Percentiles rank a stretch among this genome's conserved stretches.
Evolutionary conservation across 1,140 invertebrate species (phyloP).

Genomic region (Harpegnathos saltator): DNA sequence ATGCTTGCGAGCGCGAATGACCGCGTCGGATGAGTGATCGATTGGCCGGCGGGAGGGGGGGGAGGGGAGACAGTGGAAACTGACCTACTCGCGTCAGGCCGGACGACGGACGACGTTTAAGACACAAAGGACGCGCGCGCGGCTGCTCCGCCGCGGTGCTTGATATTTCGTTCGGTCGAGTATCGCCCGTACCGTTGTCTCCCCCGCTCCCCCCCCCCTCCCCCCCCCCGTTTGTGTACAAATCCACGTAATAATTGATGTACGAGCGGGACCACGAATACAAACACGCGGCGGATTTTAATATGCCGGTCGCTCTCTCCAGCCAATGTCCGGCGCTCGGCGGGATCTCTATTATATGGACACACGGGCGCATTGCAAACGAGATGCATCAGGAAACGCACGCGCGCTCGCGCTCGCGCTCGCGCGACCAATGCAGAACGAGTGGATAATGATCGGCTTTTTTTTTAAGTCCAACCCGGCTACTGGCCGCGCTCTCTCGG

Average conservation of each 20-base stretch:
- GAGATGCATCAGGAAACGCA: constrained; percentile 73
- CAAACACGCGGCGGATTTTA: constrained; percentile 63
- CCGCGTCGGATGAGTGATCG: neutral
- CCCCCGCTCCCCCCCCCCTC: constrained; percentile 47
- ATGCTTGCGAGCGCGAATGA: neutral
- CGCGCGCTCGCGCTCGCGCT: too few relatives aligned
- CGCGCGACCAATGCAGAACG: constrained; percentile 71
- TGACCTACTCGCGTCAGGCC: constrained; percentile 5
- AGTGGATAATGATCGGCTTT: constrained; percentile 75
- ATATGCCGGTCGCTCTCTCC: constrained; percentile 62
- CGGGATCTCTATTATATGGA: constrained; percentile 73
- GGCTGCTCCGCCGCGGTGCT: too few relatives aligned
- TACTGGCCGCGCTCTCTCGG: constrained; percentile 43
- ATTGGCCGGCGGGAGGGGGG: too few relatives aligned
- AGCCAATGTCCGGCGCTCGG: constrained; percentile 64
- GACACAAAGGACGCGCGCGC: constrained; percentile 1
- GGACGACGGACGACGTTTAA: constrained; percentile 1
- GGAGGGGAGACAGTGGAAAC: neutral
- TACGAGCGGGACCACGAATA: constrained; percentile 63
- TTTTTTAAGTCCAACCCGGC: constrained; percentile 64
- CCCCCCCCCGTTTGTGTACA: constrained; percentile 64
- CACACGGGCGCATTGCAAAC: constrained; percentile 60
- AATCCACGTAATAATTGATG: constrained; percentile 74
- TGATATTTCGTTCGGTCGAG: constrained; percentile 51
- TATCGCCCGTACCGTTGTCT: constrained; percentile 41